A percentile compares a stretch with the other conserved stretches of the same genome.
Evolutionary conservation across 2,888 invertebrate species (phyloP).

Genomic region (Masnerella sp.): DNA sequence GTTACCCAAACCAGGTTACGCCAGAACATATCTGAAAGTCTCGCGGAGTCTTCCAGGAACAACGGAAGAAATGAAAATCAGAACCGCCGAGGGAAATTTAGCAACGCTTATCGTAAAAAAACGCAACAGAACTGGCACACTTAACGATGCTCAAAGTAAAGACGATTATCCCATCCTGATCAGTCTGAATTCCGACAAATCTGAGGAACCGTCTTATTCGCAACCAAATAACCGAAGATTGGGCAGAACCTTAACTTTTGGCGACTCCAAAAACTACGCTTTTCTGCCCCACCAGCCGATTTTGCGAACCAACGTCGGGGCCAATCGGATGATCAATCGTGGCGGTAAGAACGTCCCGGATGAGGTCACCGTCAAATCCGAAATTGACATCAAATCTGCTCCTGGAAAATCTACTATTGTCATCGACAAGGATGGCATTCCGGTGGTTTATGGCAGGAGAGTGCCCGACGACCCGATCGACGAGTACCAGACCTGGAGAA

Average conservation of each 20-base stretch:
- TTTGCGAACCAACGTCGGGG: slow-evolving; percentile 72
- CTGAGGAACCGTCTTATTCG: no score
- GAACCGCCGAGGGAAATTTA: slow-evolving; percentile 86
- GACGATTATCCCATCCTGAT: background rate
- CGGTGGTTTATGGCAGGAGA: slow-evolving; percentile 88
- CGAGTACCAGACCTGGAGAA: slow-evolving; percentile 88
- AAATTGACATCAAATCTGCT: slow-evolving; percentile 80
- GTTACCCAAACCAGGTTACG: slow-evolving; percentile 80
- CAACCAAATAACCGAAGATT: no score
- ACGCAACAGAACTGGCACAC: slow-evolving; percentile 77
- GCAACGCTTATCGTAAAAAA: slow-evolving; percentile 88
- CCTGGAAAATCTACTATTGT: slow-evolving; percentile 82
- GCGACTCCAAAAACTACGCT: slow-evolving; percentile 39
- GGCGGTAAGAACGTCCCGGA: slow-evolving; percentile 81
- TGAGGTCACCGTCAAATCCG: slow-evolving; percentile 84
- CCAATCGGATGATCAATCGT: slow-evolving; percentile 75
- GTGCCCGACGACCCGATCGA: slow-evolving; percentile 91
- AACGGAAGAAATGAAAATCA: slow-evolving; percentile 87
- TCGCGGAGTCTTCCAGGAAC: slow-evolving; percentile 87
- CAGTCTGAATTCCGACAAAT: background rate
- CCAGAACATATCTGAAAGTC: slow-evolving; percentile 87
- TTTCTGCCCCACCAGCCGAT: slow-evolving; percentile 68
- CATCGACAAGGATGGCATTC: slow-evolving; percentile 85
- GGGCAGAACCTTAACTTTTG: slow-evolving; percentile 13
- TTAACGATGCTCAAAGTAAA: slow-evolving; percentile 10